phyloP scores from a whole-genome alignment of 1,140 invertebrate species.

The Zaprionus kolodkinae region DNA sequence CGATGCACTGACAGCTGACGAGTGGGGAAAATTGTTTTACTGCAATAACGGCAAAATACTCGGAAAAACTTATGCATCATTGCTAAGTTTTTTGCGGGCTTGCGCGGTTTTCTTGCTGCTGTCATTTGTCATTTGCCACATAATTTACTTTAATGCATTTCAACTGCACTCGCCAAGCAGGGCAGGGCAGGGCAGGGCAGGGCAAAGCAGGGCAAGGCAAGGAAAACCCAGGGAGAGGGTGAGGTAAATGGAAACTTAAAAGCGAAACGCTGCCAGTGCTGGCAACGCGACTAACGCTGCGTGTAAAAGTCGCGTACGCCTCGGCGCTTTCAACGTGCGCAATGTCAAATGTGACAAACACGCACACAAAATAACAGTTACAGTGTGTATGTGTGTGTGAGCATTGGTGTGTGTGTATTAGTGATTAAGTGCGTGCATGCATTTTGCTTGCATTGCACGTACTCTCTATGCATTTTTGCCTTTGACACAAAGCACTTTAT shows the following conservation, averaged over 20 bases:
- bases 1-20: conserved; percentile 18
- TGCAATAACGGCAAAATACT: conserved; percentile 22
- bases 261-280: conserved; percentile 46
- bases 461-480: conserved; percentile 68
- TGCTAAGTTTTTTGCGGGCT: conserved; percentile 17
- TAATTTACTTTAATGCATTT: conserved; percentile 49
- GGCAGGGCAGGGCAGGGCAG: no score
- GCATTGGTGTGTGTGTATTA: conserved; percentile 36
- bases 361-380: conserved; percentile 27
- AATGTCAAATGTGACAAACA: conserved; percentile 59
- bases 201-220: no score
- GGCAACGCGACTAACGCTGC: conserved; percentile 19
- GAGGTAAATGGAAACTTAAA: conserved; percentile 39
- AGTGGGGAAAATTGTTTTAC: conserved; percentile 24
- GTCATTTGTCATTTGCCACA: conserved; percentile 53
- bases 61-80: conserved; percentile 19
- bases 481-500: conserved; percentile 79
- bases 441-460: conserved; percentile 64
- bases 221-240: background rate
- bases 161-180: conserved; percentile 6
- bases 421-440: conserved; percentile 52
- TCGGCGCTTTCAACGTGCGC: conserved; percentile 49
- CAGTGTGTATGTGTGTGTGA: conserved; percentile 18
- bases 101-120: conserved; percentile 7
- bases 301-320: conserved; percentile 66